Percentiles rank a stretch among this genome's conserved stretches.
These are phyloP conservation scores for Nephrotoma appendiculata DNA, from an alignment of 2,888 invertebrate genomes.

Conservation along the genomic window DNA sequence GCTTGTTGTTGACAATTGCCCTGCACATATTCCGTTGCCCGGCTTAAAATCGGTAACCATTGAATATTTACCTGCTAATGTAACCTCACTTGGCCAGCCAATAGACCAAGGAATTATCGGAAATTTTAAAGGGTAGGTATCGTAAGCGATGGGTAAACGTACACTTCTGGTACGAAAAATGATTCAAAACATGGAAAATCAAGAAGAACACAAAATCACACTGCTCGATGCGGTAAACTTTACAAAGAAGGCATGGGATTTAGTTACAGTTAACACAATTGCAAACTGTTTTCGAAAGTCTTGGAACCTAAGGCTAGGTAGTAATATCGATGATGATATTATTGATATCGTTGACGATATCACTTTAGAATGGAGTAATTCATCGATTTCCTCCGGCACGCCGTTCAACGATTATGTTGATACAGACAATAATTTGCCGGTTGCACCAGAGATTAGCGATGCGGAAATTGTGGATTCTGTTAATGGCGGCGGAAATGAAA, in stretches of 20 bases:
- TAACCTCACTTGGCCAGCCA: not conserved
- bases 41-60: not conserved
- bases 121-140: too few relatives aligned
- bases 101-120: too few relatives aligned
- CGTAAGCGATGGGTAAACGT: too few relatives aligned
- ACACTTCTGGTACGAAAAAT: too few relatives aligned
- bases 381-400: not conserved
- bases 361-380: too few relatives aligned
- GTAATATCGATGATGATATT: not conserved
- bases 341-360: not conserved
- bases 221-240: not conserved
- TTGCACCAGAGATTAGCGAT: not conserved
- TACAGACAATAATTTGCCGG: not conserved
- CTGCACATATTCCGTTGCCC: not conserved
- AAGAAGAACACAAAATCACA: too few relatives aligned
- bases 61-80: not conserved
- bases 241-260: not conserved
- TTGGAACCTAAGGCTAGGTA: not conserved
- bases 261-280: not conserved
- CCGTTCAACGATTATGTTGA: not conserved
- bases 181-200: too few relatives aligned
- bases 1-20: not conserved
- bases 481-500: not conserved
- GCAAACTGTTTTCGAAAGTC: not conserved
- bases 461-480: not conserved